Conservation (phyloP, 2,113 vertebrate species). For the Murina feae region DNA sequence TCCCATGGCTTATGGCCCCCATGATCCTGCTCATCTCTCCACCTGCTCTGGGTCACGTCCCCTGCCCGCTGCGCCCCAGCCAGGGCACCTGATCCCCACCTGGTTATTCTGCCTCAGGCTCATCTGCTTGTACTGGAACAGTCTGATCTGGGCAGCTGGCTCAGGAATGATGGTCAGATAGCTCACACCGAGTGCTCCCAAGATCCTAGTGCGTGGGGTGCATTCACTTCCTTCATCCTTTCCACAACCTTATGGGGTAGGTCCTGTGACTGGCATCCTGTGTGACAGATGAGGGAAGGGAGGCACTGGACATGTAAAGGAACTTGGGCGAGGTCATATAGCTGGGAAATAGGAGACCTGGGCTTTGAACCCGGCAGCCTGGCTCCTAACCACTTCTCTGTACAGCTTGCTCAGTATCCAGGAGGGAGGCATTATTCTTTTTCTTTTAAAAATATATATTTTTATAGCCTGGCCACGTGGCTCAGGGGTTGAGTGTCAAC, state of each 20-base stretch:
- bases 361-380: background rate
- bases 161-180: background rate
- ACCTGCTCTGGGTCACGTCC: too few species aligned
- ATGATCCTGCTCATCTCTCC: background rate
- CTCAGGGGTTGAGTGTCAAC: too few species aligned
- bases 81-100: background rate
- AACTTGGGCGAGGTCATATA: background rate
- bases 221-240: background rate
- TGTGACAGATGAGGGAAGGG: background rate
- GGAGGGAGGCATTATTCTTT: background rate
- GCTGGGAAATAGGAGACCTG: background rate
- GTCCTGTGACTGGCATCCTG: background rate
- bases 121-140: background rate
- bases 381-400: background rate
- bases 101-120: background rate
- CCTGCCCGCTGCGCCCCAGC: background rate
- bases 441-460: background rate
- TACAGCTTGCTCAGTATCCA: background rate
- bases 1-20: background rate
- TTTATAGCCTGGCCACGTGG: too few species aligned
- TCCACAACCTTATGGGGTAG: background rate
- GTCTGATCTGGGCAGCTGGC: background rate
- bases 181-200: background rate
- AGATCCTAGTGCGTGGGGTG: background rate
- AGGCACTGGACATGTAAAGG: background rate